phyloP scores from a whole-genome alignment of 2,888 invertebrate genomes.

The Blastobasis adustella region DNA sequence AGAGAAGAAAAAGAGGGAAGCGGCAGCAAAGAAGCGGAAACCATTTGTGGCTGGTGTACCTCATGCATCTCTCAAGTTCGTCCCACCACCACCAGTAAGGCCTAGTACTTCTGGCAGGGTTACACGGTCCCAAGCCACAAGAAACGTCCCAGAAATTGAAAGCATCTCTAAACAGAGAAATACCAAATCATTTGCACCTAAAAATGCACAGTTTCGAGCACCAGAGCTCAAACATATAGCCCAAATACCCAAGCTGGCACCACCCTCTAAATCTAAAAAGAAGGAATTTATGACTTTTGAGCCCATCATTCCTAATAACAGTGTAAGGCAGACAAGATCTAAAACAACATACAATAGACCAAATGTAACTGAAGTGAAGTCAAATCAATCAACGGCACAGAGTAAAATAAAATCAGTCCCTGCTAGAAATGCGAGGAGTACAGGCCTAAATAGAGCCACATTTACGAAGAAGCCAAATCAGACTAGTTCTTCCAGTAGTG shows the following conservation, averaged over 20 bases:
- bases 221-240: constrained; percentile 42
- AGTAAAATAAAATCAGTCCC: constrained; percentile 8
- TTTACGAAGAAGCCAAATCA: not conserved
- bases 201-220: constrained; percentile 66
- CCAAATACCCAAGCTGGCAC: constrained; percentile 30
- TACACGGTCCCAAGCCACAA: constrained; percentile 47
- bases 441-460: not conserved
- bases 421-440: not conserved
- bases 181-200: constrained; percentile 65
- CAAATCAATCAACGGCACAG: constrained; percentile 19
- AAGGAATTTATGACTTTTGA: constrained; percentile 27
- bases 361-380: constrained; percentile 8
- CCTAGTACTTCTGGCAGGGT: constrained; percentile 52
- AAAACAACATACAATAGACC: constrained; percentile 11
- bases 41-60: constrained; percentile 51
- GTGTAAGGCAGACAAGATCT: constrained; percentile 14
- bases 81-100: constrained; percentile 38
- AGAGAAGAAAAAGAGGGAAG: constrained; percentile 47
- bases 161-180: constrained; percentile 6
- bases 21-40: constrained; percentile 44
- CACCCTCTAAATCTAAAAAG: constrained; percentile 21
- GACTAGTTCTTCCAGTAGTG: constrained; percentile 5
- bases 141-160: constrained; percentile 11
- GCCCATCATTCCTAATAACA: constrained; percentile 22
- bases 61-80: constrained; percentile 37